A percentile compares a stretch with the other conserved stretches of the same genome.
These are phyloP conservation scores for Eupithecia inturbata DNA, from an alignment of 2,888 invertebrate species.

Conservation along the genomic window DNA sequence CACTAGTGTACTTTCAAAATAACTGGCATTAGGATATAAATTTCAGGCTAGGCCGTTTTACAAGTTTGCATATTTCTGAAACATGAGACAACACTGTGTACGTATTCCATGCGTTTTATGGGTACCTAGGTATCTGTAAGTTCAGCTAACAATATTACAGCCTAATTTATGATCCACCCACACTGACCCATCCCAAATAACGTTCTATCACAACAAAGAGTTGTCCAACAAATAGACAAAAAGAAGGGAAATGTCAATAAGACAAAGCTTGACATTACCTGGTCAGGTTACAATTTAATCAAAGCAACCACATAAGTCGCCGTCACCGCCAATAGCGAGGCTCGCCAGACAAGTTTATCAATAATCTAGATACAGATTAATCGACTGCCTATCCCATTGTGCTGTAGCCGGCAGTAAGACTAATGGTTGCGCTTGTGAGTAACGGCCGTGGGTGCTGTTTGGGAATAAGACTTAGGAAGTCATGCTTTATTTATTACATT, in stretches of 20 bases:
- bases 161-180: neutral
- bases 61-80: neutral
- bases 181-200: neutral
- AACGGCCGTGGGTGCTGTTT: conserved; percentile 15
- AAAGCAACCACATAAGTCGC: conserved; percentile 18
- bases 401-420: conserved; percentile 33
- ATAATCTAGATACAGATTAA: conserved; percentile 37
- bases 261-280: conserved; percentile 17
- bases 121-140: neutral
- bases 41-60: neutral
- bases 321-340: conserved; percentile 17
- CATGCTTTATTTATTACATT: conserved; percentile 30
- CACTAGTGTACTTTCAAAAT: neutral
- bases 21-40: neutral
- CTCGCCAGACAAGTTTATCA: conserved; percentile 33
- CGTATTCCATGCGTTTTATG: neutral
- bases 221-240: neutral
- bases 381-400: conserved; percentile 33
- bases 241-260: neutral
- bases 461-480: conserved; percentile 28
- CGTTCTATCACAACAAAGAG: neutral
- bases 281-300: conserved; percentile 22
- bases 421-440: conserved; percentile 14
- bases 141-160: neutral
- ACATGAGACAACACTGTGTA: neutral